Conservation (phyloP, 2,113 vertebrate species). For the Muntiacus muntjak region DNA sequence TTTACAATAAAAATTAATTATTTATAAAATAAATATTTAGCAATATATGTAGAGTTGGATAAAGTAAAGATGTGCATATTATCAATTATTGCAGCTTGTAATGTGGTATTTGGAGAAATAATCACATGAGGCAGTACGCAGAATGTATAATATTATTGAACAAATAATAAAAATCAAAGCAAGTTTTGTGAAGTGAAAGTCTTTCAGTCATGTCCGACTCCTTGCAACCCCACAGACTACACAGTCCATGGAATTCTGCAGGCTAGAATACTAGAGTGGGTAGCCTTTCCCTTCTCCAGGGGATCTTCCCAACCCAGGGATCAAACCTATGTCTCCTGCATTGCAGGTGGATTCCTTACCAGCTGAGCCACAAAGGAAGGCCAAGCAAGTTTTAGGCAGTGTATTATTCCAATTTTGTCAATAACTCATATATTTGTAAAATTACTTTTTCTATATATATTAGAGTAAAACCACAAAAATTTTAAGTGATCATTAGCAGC, state of each 20-base stretch:
- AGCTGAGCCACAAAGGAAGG: not conserved
- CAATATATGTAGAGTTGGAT: not conserved
- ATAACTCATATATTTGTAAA: not conserved
- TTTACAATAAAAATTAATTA: not conserved
- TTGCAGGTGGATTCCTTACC: not conserved
- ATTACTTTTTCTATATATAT: not conserved
- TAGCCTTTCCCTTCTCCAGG: not conserved
- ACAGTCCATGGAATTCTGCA: not conserved
- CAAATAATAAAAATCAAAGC: not conserved
- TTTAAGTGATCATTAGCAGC: not conserved
- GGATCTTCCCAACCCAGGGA: not conserved
- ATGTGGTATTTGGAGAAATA: not conserved
- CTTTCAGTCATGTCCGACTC: not conserved
- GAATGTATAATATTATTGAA: not conserved
- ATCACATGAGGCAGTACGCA: not conserved
- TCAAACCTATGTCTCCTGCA: not conserved
- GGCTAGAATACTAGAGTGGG: not conserved
- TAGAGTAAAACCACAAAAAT: not conserved
- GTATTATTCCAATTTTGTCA: not conserved
- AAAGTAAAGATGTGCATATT: not conserved
- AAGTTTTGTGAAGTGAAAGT: not conserved
- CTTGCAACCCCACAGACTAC: not conserved
- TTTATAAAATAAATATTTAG: not conserved
- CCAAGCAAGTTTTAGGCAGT: not conserved
- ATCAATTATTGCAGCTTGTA: not conserved